Evolutionary conservation across 2,797 vertebrate species (phyloP), one percentile per base, ranked within the genome.

Genomic region (Cheirogaleus major): DNA sequence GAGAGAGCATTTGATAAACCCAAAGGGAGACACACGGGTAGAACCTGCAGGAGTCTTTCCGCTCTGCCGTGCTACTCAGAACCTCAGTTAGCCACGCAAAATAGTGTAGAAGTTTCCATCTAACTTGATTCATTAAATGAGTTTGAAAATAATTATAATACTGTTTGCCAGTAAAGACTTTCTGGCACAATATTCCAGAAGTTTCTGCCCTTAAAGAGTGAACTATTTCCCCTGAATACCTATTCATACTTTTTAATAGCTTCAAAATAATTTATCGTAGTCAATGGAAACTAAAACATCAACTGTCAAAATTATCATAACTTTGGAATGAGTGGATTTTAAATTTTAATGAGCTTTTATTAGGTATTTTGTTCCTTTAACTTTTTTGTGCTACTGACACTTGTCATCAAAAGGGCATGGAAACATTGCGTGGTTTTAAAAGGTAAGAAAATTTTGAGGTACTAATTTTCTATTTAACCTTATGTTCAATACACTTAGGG

Each of bases 331-430:
- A 69, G 55, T 78, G 41, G 23, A 9, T 85, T 79, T 95, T 73
- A 89, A 59, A 91, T 95, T 83, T 75, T 88, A 90, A 93, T 86
- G 72, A 92, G 55, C 14, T 96, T 92, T 92, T 81, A 80, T 78
- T 92, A 72, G 18, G 2, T 52, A 87, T 61, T 95, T 93, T 85
- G 22, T 43, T 38, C 25, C 25, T 48, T 76, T 92, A 83, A 91
- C 50, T 95, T 87, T 89, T 89, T 87, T 52, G 63, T 84, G 61
- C 35, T 35, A 27, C 61, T 90, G 73, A 93, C 43, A 13, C 65
- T 95, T 65, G 80, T 93, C 80, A 92, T 78, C 27, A 43, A 96
- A 93, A 95, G 67, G 15, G 25, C 78, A 75, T 35, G n/a, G 20
- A 38, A 78, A 75, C 38, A 87, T 20, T 78, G 22, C 70, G 2